phyloP scores from a whole-genome alignment of 92 coral and sea anemone genomes.

The Bergia sp. region DNA sequence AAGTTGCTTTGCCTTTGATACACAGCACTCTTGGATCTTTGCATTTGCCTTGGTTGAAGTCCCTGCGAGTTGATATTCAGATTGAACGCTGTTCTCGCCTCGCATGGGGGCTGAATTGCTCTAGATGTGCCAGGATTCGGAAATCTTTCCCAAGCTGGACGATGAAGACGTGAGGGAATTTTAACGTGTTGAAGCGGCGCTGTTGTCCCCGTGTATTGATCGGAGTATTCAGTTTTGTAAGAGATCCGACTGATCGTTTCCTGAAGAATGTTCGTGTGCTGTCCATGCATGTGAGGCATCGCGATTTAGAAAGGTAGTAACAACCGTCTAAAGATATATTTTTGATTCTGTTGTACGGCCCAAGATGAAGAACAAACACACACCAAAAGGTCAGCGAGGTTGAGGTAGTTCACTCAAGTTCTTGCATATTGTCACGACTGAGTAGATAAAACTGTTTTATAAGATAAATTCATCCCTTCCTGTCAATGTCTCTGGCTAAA shows the following conservation, averaged over 20 bases:
- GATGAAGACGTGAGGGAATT: conserved; percentile 62
- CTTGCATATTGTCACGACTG: not conserved
- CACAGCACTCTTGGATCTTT: conserved; percentile 25
- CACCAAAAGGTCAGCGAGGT: not conserved
- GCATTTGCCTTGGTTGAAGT: conserved; percentile 62
- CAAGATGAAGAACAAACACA: not conserved
- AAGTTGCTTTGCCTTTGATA: conserved; percentile 24
- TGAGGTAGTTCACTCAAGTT: not conserved
- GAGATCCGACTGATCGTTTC: conserved; percentile 73
- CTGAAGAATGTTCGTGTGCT: conserved; percentile 55
- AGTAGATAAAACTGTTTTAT: not conserved
- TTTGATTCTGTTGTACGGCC: not conserved
- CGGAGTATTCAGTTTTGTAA: conserved; percentile 75
- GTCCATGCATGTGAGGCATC: conserved; percentile 59
- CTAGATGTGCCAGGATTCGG: conserved; percentile 67
- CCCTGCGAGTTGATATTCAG: conserved; percentile 71
- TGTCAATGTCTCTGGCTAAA: not conserved
- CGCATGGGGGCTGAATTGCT: conserved; percentile 63
- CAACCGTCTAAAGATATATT: not conserved
- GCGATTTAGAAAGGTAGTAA: not conserved
- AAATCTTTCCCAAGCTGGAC: conserved; percentile 73
- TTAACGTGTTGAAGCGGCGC: conserved; percentile 67
- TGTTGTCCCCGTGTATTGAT: conserved; percentile 65
- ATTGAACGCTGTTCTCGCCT: conserved; percentile 22
- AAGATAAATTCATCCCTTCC: not conserved